phyloP scores from a whole-genome alignment of 2,113 vertebrate species.

The Upupa epops region DNA sequence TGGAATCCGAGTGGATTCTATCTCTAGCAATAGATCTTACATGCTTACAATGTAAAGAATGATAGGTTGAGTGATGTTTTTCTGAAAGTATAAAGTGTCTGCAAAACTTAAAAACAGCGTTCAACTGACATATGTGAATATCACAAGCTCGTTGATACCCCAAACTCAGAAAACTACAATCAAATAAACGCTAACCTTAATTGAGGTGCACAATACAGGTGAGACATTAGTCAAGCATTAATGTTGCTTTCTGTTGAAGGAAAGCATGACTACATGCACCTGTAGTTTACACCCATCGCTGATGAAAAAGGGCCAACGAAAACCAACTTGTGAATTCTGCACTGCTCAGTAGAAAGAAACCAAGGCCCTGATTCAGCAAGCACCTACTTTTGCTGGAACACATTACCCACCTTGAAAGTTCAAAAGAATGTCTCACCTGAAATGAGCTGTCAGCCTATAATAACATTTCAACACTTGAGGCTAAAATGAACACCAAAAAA shows the following conservation, averaged over 20 bases:
- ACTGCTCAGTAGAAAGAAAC: not conserved
- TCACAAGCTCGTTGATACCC: not conserved
- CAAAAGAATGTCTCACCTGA: not conserved
- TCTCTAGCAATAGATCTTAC: not conserved
- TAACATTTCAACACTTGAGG: not conserved
- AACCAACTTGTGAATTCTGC: not conserved
- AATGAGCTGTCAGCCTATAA: not conserved
- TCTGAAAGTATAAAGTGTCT: not conserved
- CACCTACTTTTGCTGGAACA: not conserved
- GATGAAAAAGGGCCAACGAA: not conserved
- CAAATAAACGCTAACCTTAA: not conserved
- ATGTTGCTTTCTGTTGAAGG: not conserved
- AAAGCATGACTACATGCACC: not conserved
- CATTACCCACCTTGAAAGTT: not conserved
- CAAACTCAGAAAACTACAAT: not conserved
- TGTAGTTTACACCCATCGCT: not conserved
- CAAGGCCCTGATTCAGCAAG: not conserved
- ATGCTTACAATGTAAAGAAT: not conserved
- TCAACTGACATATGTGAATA: rapidly evolving
- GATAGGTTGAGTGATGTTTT: not conserved
- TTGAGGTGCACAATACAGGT: not conserved
- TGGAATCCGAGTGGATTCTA: not conserved
- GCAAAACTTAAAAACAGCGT: not conserved
- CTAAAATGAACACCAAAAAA: not conserved
- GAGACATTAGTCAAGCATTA: not conserved